These are phyloP conservation scores for Anneissia japonica DNA, from an alignment of 35 echinoderm and acorn worm genomes.

Conservation along the genomic window DNA sequence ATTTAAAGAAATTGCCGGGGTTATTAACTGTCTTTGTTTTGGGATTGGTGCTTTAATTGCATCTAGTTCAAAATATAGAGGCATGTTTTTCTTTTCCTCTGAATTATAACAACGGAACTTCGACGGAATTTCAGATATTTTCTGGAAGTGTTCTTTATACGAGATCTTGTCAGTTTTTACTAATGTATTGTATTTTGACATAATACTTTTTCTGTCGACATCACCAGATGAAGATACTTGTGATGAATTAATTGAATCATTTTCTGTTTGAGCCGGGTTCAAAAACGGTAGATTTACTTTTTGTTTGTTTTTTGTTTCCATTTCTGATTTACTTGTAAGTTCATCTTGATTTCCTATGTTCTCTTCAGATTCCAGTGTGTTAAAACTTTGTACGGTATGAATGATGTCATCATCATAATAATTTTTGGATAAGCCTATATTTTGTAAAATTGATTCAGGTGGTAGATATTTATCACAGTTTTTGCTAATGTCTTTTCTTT, in stretches of 20 bases:
- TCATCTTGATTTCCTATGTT: not conserved
- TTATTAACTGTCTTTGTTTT: constrained; percentile 22
- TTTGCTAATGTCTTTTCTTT: too few species aligned
- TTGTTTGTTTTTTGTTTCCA: not conserved
- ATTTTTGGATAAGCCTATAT: too few species aligned
- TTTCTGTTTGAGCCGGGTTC: too few species aligned
- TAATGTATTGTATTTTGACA: constrained; percentile 35
- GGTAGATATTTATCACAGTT: too few species aligned
- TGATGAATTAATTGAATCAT: not conserved
- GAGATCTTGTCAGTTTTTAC: constrained; percentile 62
- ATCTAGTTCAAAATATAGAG: not conserved
- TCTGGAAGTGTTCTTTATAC: constrained; percentile 58
- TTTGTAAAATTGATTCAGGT: too few species aligned
- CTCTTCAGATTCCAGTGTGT: too few species aligned
- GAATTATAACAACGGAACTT: constrained; percentile 24
- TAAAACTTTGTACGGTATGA: too few species aligned
- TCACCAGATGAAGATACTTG: constrained; percentile 19
- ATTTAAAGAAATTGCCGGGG: too few species aligned
- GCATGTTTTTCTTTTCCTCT: constrained; percentile 2
- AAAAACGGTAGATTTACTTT: not conserved
- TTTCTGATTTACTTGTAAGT: not conserved
- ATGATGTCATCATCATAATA: too few species aligned
- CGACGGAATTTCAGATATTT: constrained; percentile 55
- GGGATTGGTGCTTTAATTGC: not conserved
- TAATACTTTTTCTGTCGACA: constrained; percentile 34